Evolutionary conservation across 64 coral and sea anemone genomes (phyloP), one percentile per base, ranked within the genome.

Genomic region (Pocillopora verrucosa): DNA sequence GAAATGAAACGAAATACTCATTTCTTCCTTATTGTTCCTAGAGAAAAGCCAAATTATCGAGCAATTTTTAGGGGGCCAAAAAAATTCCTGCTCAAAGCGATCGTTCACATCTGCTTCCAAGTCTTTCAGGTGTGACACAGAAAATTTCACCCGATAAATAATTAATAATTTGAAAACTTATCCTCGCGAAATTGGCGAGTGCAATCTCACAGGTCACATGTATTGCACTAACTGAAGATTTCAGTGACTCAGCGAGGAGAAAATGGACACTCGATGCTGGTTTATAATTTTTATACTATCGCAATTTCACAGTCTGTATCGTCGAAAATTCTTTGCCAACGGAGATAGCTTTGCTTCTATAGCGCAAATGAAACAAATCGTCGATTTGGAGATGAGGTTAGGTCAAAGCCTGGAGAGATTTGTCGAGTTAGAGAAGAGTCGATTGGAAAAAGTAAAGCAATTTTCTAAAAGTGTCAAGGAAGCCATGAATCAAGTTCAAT

Each of bases 311-410:
- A 85, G 35, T 72, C 56, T 85, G 7, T 51, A 51, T 15, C 41
- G 37, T 51, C 82, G 65, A 85, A 85, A 13, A 56, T 25, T 72
- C 12, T 84, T 72, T 17, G 34, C 36, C 10, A 57, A 56, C 1
- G 87, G 74, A 22, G 87, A 93, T 69, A 72, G 81, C 13, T 93
- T 88, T 30, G 88, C 87, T 5, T 92, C 95, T 11, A 87, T 96
- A 6, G 77, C 84, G 16, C 82, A 96, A 19, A 83, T 96, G 5
- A 67, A 88, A 56, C 60, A 90, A 36, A 68, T 96, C 58, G 95
- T 96, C 7, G 80, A 93, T 62, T 88, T 96, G 22, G 95, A 96
- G 77, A 72, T 58, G 10, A n/a, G 51, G 15, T 76, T 96, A 51
- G 88, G 78, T 67, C 76, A 90, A 83, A 90, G 76, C 61, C 73